phyloP scores from a whole-genome alignment of 2,113 vertebrate genomes.

The Protomyctophum bolini region DNA sequence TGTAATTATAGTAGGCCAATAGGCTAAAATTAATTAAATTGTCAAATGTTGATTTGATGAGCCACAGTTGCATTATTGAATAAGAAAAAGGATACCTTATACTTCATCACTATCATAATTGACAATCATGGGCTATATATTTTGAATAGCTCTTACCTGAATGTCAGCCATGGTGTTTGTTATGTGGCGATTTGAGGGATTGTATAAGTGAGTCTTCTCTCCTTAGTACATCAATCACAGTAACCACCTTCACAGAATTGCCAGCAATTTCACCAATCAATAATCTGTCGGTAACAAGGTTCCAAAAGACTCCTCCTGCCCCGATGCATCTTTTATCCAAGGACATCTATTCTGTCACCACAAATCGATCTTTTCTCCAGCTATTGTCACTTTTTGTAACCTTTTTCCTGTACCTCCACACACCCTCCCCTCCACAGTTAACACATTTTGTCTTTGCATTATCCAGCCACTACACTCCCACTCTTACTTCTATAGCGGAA shows the following conservation, averaged over 20 bases:
- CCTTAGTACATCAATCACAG: slow-evolving; percentile 33
- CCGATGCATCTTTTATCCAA: slow-evolving; percentile 36
- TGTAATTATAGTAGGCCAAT: not conserved
- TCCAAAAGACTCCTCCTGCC: not conserved
- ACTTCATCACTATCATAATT: no score
- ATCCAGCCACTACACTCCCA: slow-evolving; percentile 2
- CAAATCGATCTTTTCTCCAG: slow-evolving; percentile 18
- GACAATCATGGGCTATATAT: not conserved
- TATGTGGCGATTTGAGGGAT: slow-evolving; percentile 13
- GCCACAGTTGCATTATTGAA: not conserved
- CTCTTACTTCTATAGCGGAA: slow-evolving; percentile 2
- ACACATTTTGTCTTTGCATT: slow-evolving; percentile 26
- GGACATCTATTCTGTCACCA: slow-evolving; percentile 3
- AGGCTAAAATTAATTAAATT: not conserved
- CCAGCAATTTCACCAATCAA: slow-evolving; percentile 23
- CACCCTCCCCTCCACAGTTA: slow-evolving; percentile 11
- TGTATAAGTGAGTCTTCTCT: slow-evolving; percentile 17
- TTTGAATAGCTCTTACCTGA: slow-evolving; percentile 57
- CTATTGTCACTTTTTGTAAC: slow-evolving; percentile 9
- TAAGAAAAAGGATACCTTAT: not conserved
- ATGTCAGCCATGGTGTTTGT: slow-evolving; percentile 18
- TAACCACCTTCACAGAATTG: not conserved
- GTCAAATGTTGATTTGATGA: no score
- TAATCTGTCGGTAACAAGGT: slow-evolving; percentile 13
- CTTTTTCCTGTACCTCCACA: slow-evolving; percentile 4